phyloP scores from a whole-genome alignment of 2,797 vertebrate genomes.

The Leuciscus waleckii region DNA sequence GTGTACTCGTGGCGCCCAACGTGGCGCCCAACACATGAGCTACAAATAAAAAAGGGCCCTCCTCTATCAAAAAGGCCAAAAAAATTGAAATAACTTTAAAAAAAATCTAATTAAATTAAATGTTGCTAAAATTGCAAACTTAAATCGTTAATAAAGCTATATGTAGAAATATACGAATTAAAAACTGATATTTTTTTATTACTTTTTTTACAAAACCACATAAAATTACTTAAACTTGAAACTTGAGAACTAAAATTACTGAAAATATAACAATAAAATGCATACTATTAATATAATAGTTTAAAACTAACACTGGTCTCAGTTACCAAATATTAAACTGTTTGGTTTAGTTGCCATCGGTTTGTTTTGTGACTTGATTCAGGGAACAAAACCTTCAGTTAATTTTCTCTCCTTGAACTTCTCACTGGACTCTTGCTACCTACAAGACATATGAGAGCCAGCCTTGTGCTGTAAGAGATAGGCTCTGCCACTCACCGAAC shows the following conservation, averaged over 20 bases:
- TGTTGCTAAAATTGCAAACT: no score
- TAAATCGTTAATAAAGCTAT: neutral
- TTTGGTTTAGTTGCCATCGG: neutral
- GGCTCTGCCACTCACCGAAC: conserved; percentile 45
- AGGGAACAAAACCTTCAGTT: conserved; percentile 39
- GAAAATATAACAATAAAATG: no score
- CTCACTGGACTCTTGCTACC: conserved; percentile 30
- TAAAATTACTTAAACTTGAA: neutral
- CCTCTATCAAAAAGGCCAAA: no score
- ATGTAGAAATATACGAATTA: neutral
- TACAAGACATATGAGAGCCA: conserved; percentile 53
- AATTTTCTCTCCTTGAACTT: conserved; percentile 49
- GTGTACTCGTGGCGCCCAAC: no score
- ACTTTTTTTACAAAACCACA: neutral
- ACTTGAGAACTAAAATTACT: neutral
- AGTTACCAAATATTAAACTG: neutral
- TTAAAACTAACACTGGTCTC: neutral
- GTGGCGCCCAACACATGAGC: no score
- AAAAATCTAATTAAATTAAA: no score
- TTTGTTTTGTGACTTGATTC: conserved; percentile 32
- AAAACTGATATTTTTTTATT: neutral
- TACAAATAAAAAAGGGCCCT: no score
- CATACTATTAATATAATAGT: neutral
- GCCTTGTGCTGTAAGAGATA: conserved; percentile 54
- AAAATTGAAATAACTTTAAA: no score